Evolutionary conservation across 2,888 invertebrate species (phyloP).

Genomic region (Eudasyphora cyanicolor): DNA sequence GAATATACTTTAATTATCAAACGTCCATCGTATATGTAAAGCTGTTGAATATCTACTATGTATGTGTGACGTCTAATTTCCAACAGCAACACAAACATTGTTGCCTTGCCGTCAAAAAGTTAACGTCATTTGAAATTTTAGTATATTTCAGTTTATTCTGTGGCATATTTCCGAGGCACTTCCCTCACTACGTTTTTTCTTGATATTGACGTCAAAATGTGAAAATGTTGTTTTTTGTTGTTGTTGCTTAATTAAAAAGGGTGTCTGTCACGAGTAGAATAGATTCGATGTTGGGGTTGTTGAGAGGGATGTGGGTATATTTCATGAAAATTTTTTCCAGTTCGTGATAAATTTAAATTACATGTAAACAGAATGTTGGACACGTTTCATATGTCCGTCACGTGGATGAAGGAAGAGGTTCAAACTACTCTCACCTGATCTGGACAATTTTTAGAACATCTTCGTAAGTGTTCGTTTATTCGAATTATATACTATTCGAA

Average conservation of each 20-base stretch:
- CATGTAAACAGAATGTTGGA: not conserved
- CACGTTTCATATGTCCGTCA: not conserved
- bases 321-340: not conserved
- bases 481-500: no score
- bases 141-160: not conserved
- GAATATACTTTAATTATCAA: no score
- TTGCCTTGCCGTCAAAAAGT: constrained; percentile 33
- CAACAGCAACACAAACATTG: not conserved
- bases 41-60: no score
- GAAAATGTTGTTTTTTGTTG: no score
- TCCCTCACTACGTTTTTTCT: not conserved
- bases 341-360: constrained; percentile 13
- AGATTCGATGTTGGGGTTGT: not conserved
- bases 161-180: not conserved
- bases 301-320: not conserved
- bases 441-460: no score
- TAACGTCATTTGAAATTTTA: constrained; percentile 60
- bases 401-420: no score
- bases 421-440: no score
- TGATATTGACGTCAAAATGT: constrained; percentile 15
- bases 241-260: constrained; percentile 10
- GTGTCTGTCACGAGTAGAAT: not conserved
- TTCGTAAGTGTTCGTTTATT: no score
- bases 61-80: constrained; percentile 1
- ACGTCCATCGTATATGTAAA: no score